A percentile compares a stretch with the other conserved stretches of the same genome.
Evolutionary conservation across 2,797 vertebrate species (phyloP).

Genomic region (Acropternis orthonyx): DNA sequence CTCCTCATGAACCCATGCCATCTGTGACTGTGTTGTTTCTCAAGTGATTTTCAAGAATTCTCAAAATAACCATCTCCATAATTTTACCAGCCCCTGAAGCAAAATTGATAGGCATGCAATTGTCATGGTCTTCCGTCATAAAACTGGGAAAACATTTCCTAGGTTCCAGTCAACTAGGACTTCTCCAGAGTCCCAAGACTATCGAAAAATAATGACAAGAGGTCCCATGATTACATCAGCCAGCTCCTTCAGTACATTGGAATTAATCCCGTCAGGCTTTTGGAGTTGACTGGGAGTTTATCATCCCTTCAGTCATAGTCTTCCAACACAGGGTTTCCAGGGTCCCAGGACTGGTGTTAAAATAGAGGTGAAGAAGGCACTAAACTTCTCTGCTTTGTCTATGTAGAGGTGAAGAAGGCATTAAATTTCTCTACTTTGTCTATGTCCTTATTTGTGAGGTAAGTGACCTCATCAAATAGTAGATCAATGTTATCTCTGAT

Average conservation of each 20-base stretch:
- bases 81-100: neutral
- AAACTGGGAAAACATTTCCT: neutral
- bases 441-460: neutral
- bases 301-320: too few species aligned
- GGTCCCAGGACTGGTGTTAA: neutral
- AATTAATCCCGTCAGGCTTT: neutral
- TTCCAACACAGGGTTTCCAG: neutral
- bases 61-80: neutral
- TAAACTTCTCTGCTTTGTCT: neutral
- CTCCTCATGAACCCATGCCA: neutral
- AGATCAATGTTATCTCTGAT: neutral
- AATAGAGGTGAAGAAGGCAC: neutral
- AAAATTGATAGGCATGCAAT: neutral
- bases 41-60: neutral
- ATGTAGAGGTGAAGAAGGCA: neutral
- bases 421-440: neutral
- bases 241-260: neutral
- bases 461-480: neutral
- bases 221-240: accelerated
- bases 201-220: neutral
- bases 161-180: neutral
- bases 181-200: neutral
- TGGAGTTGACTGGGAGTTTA: neutral
- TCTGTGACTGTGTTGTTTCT: neutral
- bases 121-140: neutral